Evolutionary conservation across 2,113 vertebrate species (phyloP).

Genomic region (Leucoraja erinaceus): DNA sequence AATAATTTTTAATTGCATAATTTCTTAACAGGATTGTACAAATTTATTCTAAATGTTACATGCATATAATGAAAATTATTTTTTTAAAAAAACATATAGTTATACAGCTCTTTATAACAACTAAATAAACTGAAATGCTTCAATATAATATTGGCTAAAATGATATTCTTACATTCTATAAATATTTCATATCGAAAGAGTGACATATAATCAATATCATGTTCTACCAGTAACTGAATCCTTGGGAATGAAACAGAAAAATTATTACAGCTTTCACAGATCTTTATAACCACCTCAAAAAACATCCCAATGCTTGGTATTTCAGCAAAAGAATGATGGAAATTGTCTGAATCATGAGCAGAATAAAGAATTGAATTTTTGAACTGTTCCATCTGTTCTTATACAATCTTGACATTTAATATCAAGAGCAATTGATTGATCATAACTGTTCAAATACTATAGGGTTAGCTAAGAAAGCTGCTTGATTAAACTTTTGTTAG

Average conservation of each 20-base stretch:
- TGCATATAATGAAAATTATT: background rate
- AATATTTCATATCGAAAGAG: conserved; percentile 23
- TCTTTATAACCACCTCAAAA: conserved; percentile 8
- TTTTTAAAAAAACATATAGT: background rate
- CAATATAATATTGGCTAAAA: conserved; percentile 9
- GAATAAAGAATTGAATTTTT: conserved; percentile 15
- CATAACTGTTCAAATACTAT: conserved; percentile 7
- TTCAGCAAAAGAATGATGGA: conserved; percentile 10
- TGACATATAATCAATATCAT: conserved; percentile 31
- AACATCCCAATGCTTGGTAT: background rate
- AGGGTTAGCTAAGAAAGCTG: background rate
- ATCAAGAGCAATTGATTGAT: background rate
- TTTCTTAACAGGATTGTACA: background rate
- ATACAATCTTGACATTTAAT: background rate
- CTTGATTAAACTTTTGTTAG: background rate
- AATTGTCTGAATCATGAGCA: background rate
- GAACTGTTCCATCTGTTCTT: background rate
- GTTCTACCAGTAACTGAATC: conserved; percentile 27
- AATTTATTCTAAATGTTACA: background rate
- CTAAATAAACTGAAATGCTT: background rate
- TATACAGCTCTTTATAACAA: background rate
- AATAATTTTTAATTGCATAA: background rate
- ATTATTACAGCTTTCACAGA: conserved; percentile 7
- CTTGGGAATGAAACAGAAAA: background rate
- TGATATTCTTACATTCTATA: conserved; percentile 12